Base-by-base conservation (phyloP, 1,140 invertebrate genomes). In the Meteorus sp. region DNA sequence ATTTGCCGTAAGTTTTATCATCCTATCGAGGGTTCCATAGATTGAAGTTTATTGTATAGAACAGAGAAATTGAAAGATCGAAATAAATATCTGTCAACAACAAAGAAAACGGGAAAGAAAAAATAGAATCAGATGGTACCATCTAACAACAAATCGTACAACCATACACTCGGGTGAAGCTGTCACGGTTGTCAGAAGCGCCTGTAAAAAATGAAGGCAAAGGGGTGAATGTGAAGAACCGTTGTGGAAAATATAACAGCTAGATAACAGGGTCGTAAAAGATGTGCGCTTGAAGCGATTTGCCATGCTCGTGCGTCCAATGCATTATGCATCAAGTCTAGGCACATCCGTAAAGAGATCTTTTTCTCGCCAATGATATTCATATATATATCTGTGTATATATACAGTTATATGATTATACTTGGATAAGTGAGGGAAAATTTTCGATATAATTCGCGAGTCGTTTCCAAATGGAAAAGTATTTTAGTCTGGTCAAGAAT, bases 251-350 rank as follows among this genome's bases (percentile, higher is more conserved):
- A 45, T 59, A 59, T 59, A 59, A 59, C 57, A 31, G 53, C 57
- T 44, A 52, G 50, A 59, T 59, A 59, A 53, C 50, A 59, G 56
- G 45, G 48, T 51, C 48, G 57, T 59, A 59, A 59, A 59, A 59
- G 57, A n/a, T n/a, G 48, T 33, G 35, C 48, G 22, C 43, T 22
- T 31, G 17, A 17, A 51, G 47, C 45, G 56, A 58, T 58, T 58
- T 51, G 45, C 56, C 35, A 39, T 51, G 33, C 22, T 23, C 39
- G 56, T 45, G 50, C 31, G 51, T 17, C 41, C 37, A 33, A 59
- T 59, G 57, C 57, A 59, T 59, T 35, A 59, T 59, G 57, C 57
- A 59, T 59, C 50, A 15, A 13, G 15, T 29, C 56, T 51, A 11
- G 47, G 39, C 35, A n/a, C 33, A 51, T 31, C 19, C 44, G 11